These are phyloP conservation scores for Agriopis marginaria DNA, from an alignment of 2,888 invertebrate genomes.

Conservation along the genomic window DNA sequence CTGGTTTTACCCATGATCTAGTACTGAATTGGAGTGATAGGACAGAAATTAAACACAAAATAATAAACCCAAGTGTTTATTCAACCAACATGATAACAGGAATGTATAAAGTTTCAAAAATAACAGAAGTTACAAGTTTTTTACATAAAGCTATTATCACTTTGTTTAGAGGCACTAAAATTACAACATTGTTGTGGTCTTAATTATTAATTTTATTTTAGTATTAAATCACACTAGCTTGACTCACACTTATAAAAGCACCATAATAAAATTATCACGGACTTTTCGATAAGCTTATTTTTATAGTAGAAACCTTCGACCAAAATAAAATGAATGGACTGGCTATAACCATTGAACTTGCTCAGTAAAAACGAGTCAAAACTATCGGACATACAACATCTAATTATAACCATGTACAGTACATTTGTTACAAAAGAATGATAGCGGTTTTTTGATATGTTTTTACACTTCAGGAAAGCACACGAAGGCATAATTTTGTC, in stretches of 20 bases:
- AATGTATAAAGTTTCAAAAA: constrained; percentile 51
- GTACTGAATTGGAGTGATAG: not conserved
- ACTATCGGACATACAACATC: too few species aligned
- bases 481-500: too few species aligned
- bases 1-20: not conserved
- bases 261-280: not conserved
- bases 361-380: too few species aligned
- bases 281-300: not conserved
- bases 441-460: too few species aligned
- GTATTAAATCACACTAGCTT: constrained; percentile 7
- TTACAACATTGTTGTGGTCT: not conserved
- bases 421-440: too few species aligned
- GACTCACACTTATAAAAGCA: constrained; percentile 8
- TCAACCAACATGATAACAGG: constrained; percentile 48
- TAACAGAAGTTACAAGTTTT: constrained; percentile 17
- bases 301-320: not conserved
- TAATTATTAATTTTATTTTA: not conserved
- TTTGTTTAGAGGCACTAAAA: constrained; percentile 24
- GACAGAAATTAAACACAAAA: constrained; percentile 5
- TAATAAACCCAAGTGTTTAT: constrained; percentile 47
- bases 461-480: too few species aligned
- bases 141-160: constrained; percentile 24
- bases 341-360: too few species aligned
- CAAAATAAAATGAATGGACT: too few species aligned
- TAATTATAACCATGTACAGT: too few species aligned